Evolutionary conservation across 2,888 invertebrate genomes (phyloP).

Genomic region (Drosophila robusta): DNA sequence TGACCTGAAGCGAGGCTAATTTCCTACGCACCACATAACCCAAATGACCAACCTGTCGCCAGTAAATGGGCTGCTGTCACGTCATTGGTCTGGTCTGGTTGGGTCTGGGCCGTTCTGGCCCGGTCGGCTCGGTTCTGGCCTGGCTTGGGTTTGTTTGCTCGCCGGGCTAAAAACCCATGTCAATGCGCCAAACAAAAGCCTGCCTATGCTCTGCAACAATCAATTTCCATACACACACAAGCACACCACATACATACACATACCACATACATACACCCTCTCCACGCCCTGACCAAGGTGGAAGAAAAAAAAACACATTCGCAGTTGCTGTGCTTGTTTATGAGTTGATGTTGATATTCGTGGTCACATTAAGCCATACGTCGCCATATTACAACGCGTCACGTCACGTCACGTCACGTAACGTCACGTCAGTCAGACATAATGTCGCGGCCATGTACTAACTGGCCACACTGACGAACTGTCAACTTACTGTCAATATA

Average conservation of each 20-base stretch:
- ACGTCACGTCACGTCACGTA: constrained; percentile 52
- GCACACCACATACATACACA: constrained; percentile 14
- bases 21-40: constrained; percentile 71
- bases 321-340: constrained; percentile 54
- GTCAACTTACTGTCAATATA: constrained; percentile 77
- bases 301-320: constrained; percentile 12
- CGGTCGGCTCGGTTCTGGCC: constrained; percentile 14
- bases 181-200: constrained; percentile 39
- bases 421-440: constrained; percentile 51
- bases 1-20: constrained; percentile 46
- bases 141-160: constrained; percentile 37
- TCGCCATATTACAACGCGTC: constrained; percentile 69
- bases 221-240: constrained; percentile 68
- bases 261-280: not conserved
- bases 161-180: constrained; percentile 50
- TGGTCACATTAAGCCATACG: constrained; percentile 78
- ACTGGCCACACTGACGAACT: constrained; percentile 69
- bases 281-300: too few relatives aligned
- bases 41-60: constrained; percentile 77
- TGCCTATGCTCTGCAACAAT: constrained; percentile 53
- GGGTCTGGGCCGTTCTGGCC: constrained; percentile 1
- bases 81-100: constrained; percentile 44
- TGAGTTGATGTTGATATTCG: constrained; percentile 77
- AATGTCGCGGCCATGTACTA: constrained; percentile 64
- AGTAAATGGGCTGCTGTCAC: constrained; percentile 74